phyloP scores from a whole-genome alignment of 2,113 vertebrate species.

The Daphoenositta chrysoptera region DNA sequence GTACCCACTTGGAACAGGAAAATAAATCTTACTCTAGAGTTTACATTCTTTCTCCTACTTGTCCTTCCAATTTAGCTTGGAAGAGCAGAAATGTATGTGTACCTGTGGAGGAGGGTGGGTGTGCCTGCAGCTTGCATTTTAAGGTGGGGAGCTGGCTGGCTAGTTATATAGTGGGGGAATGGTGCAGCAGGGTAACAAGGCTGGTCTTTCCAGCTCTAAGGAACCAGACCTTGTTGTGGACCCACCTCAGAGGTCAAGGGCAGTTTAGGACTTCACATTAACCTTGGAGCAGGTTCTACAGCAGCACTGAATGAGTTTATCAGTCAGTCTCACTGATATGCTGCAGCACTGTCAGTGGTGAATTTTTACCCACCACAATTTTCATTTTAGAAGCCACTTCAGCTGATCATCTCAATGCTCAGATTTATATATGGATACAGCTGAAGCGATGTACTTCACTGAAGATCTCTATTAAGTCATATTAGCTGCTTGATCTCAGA shows the following conservation, averaged over 20 bases:
- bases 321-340: background rate
- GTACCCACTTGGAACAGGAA: background rate
- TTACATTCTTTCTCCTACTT: background rate
- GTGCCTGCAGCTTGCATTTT: background rate
- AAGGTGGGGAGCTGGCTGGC: background rate
- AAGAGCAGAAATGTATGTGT: background rate
- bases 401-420: background rate
- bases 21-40: background rate
- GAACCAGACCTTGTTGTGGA: background rate
- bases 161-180: background rate
- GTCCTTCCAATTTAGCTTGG: background rate
- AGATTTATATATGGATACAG: background rate
- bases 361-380: background rate
- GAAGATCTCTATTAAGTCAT: background rate
- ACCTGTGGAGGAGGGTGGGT: background rate
- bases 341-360: background rate
- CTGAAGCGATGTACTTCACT: background rate
- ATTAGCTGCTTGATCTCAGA: background rate
- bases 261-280: background rate
- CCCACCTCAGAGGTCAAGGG: background rate
- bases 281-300: background rate
- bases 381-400: background rate
- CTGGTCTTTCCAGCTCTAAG: background rate
- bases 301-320: accelerated
- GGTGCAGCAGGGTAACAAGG: background rate